Evolutionary conservation across 1,140 invertebrate species (phyloP).

Genomic region (Panulirus ornatus): DNA sequence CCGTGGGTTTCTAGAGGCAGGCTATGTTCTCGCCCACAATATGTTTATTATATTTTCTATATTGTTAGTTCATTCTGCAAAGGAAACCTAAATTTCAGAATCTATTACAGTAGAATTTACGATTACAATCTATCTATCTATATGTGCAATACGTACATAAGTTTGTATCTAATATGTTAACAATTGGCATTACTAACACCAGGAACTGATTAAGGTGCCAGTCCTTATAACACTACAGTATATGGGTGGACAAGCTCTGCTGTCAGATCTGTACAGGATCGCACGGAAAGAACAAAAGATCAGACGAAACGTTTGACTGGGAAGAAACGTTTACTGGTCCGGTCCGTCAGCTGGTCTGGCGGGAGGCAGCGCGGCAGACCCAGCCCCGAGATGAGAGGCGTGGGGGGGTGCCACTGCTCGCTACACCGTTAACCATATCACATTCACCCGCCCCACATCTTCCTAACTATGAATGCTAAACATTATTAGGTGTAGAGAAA

Average conservation of each 20-base stretch:
- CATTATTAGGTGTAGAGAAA: too few species aligned
- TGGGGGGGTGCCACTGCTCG: neutral
- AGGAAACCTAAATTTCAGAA: neutral
- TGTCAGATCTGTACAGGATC: neutral
- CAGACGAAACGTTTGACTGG: neutral
- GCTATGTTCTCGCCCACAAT: neutral
- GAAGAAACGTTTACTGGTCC: conserved; percentile 9
- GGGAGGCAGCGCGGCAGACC: neutral
- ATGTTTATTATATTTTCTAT: neutral
- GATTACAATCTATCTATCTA: too few species aligned
- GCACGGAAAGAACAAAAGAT: neutral
- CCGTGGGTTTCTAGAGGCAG: neutral
- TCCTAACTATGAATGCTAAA: too few species aligned
- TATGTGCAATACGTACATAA: too few species aligned
- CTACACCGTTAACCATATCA: neutral
- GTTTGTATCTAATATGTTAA: too few species aligned
- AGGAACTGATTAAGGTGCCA: too few species aligned
- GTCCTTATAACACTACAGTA: too few species aligned
- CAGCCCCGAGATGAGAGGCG: neutral
- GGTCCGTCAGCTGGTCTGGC: conserved; percentile 8
- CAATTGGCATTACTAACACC: too few species aligned
- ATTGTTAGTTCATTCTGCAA: neutral
- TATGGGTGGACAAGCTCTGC: neutral
- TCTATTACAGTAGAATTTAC: neutral
- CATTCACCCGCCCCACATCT: too few species aligned